Percentiles rank a stretch among this genome's conserved stretches.
Evolutionary conservation across 2,888 invertebrate genomes (phyloP).

Genomic region (Drosophila prostipennis): DNA sequence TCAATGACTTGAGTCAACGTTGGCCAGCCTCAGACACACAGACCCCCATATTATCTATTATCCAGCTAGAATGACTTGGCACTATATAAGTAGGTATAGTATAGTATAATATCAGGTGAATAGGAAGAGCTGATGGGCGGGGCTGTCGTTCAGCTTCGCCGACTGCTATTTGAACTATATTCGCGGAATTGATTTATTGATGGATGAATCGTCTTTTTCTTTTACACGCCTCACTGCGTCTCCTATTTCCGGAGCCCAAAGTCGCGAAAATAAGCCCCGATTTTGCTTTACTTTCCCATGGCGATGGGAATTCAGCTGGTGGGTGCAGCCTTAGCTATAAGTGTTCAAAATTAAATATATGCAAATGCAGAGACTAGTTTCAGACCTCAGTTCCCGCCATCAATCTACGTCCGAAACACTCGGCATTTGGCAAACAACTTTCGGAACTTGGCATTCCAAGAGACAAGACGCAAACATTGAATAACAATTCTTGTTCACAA

Average conservation of each 20-base stretch:
- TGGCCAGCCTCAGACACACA: constrained; percentile 5
- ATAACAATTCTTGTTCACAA: constrained; percentile 16
- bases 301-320: not conserved
- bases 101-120: constrained; percentile 3
- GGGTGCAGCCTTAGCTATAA: constrained; percentile 4
- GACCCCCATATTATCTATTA: constrained; percentile 2
- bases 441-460: constrained; percentile 15
- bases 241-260: constrained; percentile 35
- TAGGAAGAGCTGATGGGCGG: constrained; percentile 22
- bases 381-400: constrained; percentile 3
- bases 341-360: constrained; percentile 15
- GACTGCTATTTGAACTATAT: constrained; percentile 27
- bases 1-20: constrained; percentile 34
- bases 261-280: not conserved
- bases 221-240: constrained; percentile 34
- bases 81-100: not conserved
- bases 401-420: constrained; percentile 27
- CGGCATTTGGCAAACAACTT: constrained; percentile 38
- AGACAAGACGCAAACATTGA: constrained; percentile 7
- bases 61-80: constrained; percentile 14
- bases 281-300: constrained; percentile 15
- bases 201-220: constrained; percentile 16
- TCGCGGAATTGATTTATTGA: constrained; percentile 11
- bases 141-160: constrained; percentile 13
- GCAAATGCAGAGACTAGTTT: constrained; percentile 19